Percentiles rank a stretch among this genome's conserved stretches.
Conservation (phyloP, 2,113 vertebrate species). For the Pheucticus melanocephalus region DNA sequence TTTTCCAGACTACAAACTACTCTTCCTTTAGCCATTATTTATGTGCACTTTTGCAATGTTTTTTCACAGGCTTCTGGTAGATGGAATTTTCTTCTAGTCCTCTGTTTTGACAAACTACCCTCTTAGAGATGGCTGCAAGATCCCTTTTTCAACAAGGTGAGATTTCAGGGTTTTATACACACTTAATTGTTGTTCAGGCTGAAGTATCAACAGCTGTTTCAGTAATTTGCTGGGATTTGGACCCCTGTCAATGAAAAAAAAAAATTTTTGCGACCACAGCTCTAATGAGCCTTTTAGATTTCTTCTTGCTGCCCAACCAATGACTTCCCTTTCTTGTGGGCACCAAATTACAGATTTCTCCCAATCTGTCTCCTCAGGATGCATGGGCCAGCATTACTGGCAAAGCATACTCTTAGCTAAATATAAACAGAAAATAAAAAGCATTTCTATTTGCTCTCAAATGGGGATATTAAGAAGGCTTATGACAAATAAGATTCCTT, state of each 20-base stretch:
- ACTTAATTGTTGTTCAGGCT: constrained; percentile 89
- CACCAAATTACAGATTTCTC: not conserved
- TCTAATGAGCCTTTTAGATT: not conserved
- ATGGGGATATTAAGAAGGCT: not conserved
- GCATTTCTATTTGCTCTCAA: not conserved
- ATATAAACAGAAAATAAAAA: not conserved
- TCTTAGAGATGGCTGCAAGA: constrained; percentile 78
- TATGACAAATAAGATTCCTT: not conserved
- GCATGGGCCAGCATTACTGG: rapidly evolving
- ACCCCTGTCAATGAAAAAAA: constrained; percentile 76
- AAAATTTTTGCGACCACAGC: not conserved
- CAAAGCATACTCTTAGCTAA: not conserved
- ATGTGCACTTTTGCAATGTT: not conserved
- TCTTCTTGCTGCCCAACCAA: not conserved
- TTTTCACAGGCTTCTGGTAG: constrained; percentile 4
- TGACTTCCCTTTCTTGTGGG: not conserved
- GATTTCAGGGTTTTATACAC: constrained; percentile 88
- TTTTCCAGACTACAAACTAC: constrained; percentile 1
- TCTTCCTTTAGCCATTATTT: not conserved
- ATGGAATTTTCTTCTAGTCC: not conserved
- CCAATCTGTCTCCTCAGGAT: not conserved
- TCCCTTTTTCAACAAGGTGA: constrained; percentile 84
- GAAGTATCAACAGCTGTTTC: constrained; percentile 90
- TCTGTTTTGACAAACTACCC: not conserved
- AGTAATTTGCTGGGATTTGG: constrained; percentile 95